Percentiles rank a stretch among this genome's conserved stretches.
Conservation (phyloP, 2,888 invertebrate genomes). For the Lydus trimaculatus region DNA sequence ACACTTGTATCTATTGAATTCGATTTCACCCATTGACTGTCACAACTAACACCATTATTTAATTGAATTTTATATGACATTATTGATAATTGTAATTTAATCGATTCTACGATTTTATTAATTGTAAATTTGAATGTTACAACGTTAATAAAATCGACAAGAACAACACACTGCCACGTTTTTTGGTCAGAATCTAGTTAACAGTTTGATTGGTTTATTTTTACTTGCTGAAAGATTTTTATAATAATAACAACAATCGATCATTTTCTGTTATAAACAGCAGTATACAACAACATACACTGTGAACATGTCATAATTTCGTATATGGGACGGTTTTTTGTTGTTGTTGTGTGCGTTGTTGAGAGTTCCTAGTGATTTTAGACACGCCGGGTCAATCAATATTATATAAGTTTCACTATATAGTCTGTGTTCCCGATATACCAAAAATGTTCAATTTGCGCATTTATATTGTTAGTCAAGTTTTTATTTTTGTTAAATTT, state of each 20-base stretch:
- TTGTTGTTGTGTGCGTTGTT: conserved; percentile 26
- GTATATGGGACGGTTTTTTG: conserved; percentile 49
- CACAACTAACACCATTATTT: conserved; percentile 63
- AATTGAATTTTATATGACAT: conserved; percentile 68
- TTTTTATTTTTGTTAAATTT: too few relatives aligned
- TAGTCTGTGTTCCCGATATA: not conserved
- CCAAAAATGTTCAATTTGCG: not conserved
- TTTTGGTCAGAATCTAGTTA: conserved; percentile 10
- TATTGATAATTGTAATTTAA: conserved; percentile 63
- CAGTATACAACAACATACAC: conserved; percentile 21
- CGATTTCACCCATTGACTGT: conserved; percentile 51
- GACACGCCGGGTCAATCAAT: conserved; percentile 29
- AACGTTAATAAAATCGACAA: conserved; percentile 12
- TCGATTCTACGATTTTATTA: conserved; percentile 24
- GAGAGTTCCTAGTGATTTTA: conserved; percentile 38
- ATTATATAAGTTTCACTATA: conserved; percentile 6
- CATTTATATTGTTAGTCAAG: too few relatives aligned
- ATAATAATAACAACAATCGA: conserved; percentile 30
- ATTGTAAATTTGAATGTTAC: conserved; percentile 41
- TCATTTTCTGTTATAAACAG: conserved; percentile 31
- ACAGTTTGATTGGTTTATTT: conserved; percentile 30
- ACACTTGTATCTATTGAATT: conserved; percentile 64
- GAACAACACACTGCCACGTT: not conserved
- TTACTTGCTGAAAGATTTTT: conserved; percentile 12
- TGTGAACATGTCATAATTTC: conserved; percentile 23